Base-by-base conservation (phyloP, 2,888 invertebrate species). In the Amorpha juglandis region DNA sequence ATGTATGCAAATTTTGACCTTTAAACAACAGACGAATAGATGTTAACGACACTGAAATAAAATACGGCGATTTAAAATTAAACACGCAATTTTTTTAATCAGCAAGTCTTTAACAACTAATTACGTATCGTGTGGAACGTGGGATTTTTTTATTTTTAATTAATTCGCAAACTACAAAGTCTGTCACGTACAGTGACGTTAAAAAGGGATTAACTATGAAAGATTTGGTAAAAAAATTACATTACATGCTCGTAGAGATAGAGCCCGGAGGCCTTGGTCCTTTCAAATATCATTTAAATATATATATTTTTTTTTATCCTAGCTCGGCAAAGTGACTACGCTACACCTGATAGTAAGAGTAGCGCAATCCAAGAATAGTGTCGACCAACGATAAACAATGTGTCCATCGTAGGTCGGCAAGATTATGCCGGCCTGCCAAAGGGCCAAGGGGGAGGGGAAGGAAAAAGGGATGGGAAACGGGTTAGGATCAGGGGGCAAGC, bases 1-100 rank as follows among this genome's bases (percentile, higher is more conserved):
- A 52, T 52, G 8, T 19, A 58, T 58, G 42, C 42, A 42, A 58
- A 58, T 58, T 4, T 42, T 58, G 42, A 58, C 58, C 38, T 42
- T 58, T 58, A 42, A 38, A 38, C 0, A 7, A 3, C 38, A 19
- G 19, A 42, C 38, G 42, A 58, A 58, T 42, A 58, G 38, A 42
- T 19, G 58, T 12, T 58, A 42, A 58, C 4, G 42, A 58, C 19
- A 58, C 38, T 11, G 6, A 42, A 58, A 58, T 58, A 19, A 42
- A 58, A 38, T 19, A 42, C 42, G 38, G 19, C 19, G 21, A 1
- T 33, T 27, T 52, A 12, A 14, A 55, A 38, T 58, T 19, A 42
- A 42, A 42, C 19, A 16, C 50, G 50, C 38, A 38, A 58, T 42
- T 58, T 58, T 19, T 38, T 1, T 1, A 11, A 55, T 19, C 16